Percentiles rank a stretch among this genome's conserved stretches.
Conservation (phyloP, 1,140 invertebrate genomes). For the Zaprionus ghesquierei region DNA sequence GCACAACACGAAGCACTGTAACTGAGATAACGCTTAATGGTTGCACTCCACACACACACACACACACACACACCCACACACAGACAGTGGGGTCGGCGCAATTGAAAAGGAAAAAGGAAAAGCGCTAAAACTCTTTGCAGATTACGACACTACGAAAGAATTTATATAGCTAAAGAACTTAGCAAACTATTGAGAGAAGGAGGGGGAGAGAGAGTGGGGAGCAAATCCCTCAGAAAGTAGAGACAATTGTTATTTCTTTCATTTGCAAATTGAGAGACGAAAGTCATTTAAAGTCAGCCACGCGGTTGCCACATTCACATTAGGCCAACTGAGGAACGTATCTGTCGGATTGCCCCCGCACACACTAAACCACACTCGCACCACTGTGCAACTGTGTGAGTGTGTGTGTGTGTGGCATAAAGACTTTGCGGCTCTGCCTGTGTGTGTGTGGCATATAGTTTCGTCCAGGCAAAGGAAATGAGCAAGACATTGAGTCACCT, state of each 20-base stretch:
- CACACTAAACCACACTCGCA: constrained; percentile 18
- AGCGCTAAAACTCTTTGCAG: background rate
- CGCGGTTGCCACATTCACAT: background rate
- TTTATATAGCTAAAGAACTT: background rate
- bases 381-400: constrained; percentile 10
- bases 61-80: background rate
- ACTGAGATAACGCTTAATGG: constrained; percentile 51
- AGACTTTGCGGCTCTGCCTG: constrained; percentile 27
- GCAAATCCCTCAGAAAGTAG: background rate
- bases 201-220: background rate
- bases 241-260: constrained; percentile 32
- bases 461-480: constrained; percentile 66
- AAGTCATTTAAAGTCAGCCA: constrained; percentile 41
- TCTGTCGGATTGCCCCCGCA: background rate
- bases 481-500: constrained; percentile 80
- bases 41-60: constrained; percentile 13
- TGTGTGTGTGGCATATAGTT: constrained; percentile 51
- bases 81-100: background rate
- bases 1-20: constrained; percentile 30
- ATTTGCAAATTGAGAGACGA: constrained; percentile 40
- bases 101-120: background rate
- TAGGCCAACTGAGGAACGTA: constrained; percentile 4
- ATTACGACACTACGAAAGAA: background rate
- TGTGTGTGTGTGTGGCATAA: constrained; percentile 28
- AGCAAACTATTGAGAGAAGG: background rate